Evolutionary conservation across 1,140 invertebrate species (phyloP), one percentile per base, ranked within the genome.

Genomic region (Helicoverpa zea): DNA sequence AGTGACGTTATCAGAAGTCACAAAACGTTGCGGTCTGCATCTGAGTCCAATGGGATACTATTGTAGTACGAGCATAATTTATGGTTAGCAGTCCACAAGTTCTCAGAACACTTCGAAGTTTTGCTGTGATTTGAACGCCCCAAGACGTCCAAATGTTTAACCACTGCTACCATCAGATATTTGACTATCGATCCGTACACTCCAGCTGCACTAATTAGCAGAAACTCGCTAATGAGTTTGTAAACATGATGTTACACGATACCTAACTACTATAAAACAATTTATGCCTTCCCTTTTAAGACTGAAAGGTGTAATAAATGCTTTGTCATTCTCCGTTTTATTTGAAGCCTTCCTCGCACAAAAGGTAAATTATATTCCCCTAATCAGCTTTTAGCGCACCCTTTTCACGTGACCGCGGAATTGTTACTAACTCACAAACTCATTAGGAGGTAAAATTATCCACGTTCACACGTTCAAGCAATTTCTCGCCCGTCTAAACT

Each of bases 401-500:
- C 30, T 64, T 64, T 64, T 58, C 56, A 58, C 30, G 35, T 5
- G 61, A 10, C 61, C 61, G 29, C 59, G 12, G 29, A 7, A 63
- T 63, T 63, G 59, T 63, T 63, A 63, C 30, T 63, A 63, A 63
- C 59, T 63, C 59, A 63, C 59, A 63, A 63, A 63, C 59, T 63
- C 59, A 35, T 63, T 63, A 63, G 59, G 14, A 13, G 29, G 12
- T 64, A 29, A 35, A 63, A 63, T 64, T 35, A 43, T 43, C 30
- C 29, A 29, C 7, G 30, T 63, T 35, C 18, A 30, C 5, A 35
- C 29, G 59, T 64, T 64, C 9, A 64, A 7, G 13, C 30, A 64
- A 63, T 64, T 64, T n/a, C 14, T 64, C 30, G 2, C 61, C 9
- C 61, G 14, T 63, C 29, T 43, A 14, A 64, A 29, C 29, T 64